Conservation (phyloP, 2,888 invertebrate genomes). For the Cheilosia variabilis region DNA sequence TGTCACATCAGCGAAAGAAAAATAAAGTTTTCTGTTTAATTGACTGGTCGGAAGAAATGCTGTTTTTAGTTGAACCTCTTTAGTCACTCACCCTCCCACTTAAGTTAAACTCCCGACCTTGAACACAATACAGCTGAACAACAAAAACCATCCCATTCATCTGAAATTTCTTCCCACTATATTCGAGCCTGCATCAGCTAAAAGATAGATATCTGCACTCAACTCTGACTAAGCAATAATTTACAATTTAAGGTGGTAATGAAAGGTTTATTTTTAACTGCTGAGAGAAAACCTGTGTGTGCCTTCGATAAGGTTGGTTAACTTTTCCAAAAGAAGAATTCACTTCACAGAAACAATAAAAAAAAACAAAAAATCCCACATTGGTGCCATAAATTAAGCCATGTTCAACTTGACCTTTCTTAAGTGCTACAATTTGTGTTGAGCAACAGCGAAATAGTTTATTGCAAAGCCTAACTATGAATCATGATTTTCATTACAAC, state of each 20-base stretch:
- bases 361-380: slow-evolving; percentile 11
- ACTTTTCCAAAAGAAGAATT: slow-evolving; percentile 8
- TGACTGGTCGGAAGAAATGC: too few relatives aligned
- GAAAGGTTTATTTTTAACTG: slow-evolving; percentile 46
- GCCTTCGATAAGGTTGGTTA: slow-evolving; percentile 55
- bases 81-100: too few relatives aligned
- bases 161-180: slow-evolving; percentile 28
- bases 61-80: too few relatives aligned
- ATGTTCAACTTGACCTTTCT: not conserved
- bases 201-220: slow-evolving; percentile 43
- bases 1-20: too few relatives aligned
- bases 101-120: not conserved
- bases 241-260: slow-evolving; percentile 62
- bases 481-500: not conserved
- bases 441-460: not conserved
- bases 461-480: not conserved
- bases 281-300: slow-evolving; percentile 20
- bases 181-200: not conserved
- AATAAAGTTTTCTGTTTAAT: too few relatives aligned
- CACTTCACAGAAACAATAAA: slow-evolving; percentile 21
- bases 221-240: slow-evolving; percentile 53
- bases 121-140: not conserved
- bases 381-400: slow-evolving; percentile 40
- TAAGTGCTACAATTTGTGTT: not conserved
- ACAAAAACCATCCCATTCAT: slow-evolving; percentile 24